Base-by-base conservation (phyloP, 2,888 invertebrate species). In the Stenodera caucasica region DNA sequence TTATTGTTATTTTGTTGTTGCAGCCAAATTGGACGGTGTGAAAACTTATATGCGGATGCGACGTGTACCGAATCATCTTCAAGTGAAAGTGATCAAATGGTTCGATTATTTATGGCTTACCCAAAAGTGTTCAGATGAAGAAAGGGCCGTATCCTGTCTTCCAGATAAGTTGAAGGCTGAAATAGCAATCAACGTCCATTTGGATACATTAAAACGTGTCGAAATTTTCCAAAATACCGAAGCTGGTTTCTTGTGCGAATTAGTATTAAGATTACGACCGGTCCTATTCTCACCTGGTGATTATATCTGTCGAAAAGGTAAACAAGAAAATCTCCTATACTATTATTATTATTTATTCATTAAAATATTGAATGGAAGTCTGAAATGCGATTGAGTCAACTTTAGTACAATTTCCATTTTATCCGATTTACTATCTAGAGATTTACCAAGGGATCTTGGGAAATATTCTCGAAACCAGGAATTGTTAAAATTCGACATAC, bases 81-180 rank as follows among this genome's bases (percentile, higher is more conserved):
- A 98, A 82, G 93, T 96, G 76, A 96, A 98, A 82, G 98, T 95
- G 71, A 98, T 98, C 83, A 96, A 96, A 82, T 98, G 98, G 98
- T 98, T 98, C 83, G 98, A 98, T 85, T 98, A 98, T 82, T 86
- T 98, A 76, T 98, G 98, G 98, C 89, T 97, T 77, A 96, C 96
- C 70, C 97, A 98, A 84, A 98, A 98, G 84, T 96, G 96, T 79
- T 96, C 96, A 23, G 96, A 98, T 80, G 98, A 98, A 81, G 97
- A 98, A 81, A 91, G 91, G 81, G 94, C 94, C 60, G 95, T 96
- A 73, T 93, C 94, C 77, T 96, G 94, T 84, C 87, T 96, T 77
- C 97, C 97, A 1, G 97, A 97, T 79, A 98, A 97, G 80, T 86
- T 98, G 70, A 97, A 97, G 85, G 97, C 97, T 35, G 97, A 98